Conservation (phyloP, 2,113 vertebrate genomes). For the Oenanthe melanoleuca region DNA sequence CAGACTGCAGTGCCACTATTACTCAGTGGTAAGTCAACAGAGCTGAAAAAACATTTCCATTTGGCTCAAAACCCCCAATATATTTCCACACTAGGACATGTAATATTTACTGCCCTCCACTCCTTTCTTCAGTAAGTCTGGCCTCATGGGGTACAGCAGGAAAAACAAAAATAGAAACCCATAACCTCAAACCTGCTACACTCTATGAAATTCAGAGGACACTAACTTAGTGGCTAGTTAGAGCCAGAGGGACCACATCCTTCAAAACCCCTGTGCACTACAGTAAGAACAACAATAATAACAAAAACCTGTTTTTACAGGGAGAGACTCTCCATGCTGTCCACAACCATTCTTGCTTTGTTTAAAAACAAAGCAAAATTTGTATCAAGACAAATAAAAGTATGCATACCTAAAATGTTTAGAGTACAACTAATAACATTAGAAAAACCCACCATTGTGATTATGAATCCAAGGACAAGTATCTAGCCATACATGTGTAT, state of each 20-base stretch:
- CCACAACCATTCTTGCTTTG: neutral
- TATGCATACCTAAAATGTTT: neutral
- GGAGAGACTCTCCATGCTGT: neutral
- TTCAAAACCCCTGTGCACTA: neutral
- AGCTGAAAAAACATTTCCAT: conserved; percentile 64
- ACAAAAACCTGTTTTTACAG: neutral
- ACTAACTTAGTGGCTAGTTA: neutral
- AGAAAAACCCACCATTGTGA: neutral
- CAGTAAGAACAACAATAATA: neutral
- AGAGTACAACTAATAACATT: neutral
- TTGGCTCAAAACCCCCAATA: conserved; percentile 53
- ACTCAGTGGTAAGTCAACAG: conserved; percentile 53
- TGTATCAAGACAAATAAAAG: neutral
- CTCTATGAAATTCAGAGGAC: neutral
- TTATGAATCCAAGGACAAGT: neutral
- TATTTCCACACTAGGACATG: conserved; percentile 47
- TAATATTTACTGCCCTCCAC: neutral
- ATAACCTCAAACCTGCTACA: neutral
- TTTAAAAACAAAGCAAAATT: neutral
- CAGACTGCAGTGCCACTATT: conserved; percentile 19
- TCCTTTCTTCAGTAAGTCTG: neutral
- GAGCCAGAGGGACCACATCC: neutral
- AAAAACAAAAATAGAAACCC: neutral
- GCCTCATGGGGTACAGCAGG: neutral
- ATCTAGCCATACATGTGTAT: neutral